Evolutionary conservation across 2,797 vertebrate species (phyloP), one percentile per base, ranked within the genome.

Genomic region (Myotis pilosus): DNA sequence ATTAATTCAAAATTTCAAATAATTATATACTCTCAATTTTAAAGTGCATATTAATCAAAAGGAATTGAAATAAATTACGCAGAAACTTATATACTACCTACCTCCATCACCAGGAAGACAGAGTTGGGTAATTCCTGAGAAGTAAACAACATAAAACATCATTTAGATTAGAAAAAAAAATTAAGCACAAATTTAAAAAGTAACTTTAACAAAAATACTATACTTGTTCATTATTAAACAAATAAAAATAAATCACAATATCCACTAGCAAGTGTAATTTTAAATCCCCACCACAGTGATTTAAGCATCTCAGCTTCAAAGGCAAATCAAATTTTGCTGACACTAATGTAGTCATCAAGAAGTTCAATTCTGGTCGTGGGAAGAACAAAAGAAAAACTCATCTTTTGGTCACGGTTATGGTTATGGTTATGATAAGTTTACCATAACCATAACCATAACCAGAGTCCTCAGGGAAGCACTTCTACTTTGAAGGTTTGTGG

Each of bases 51-150:
- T 80, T 68, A 89, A 87, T 87, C 28, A 90, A 96, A 94, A 87
- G 8, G 0, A 94, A 86, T 82, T 94, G 64, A 92, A 96, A 97
- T 94, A 92, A 95, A 78, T 20, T 78, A 97, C 93, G 94, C 66
- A 80, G 22, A 93, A 95, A 89, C 13, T 95, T 9, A 1, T 5
- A 88, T 72, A 93, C 95, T 69, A 98, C 98, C 55, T 98, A 99
- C 99, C 99, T 99, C 99, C 99, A 99, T 99, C 96, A 99, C 99
- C 97, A 99, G 98, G 95, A 99, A 99, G 97, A 99, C 99, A 97
- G 98, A 99, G 97, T 98, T 99, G 94, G 99, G 99, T 55, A 99
- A 99, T 99, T 99, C 99, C 99, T 99, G 95, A 95, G 99, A 97
- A 94, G 80, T 62, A 96, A 97, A 88, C 38, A 95, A 95, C 28